A percentile compares a stretch with the other conserved stretches of the same genome.
These are phyloP conservation scores for Piprites chloris DNA, from an alignment of 2,113 vertebrate genomes.

Conservation along the genomic window DNA sequence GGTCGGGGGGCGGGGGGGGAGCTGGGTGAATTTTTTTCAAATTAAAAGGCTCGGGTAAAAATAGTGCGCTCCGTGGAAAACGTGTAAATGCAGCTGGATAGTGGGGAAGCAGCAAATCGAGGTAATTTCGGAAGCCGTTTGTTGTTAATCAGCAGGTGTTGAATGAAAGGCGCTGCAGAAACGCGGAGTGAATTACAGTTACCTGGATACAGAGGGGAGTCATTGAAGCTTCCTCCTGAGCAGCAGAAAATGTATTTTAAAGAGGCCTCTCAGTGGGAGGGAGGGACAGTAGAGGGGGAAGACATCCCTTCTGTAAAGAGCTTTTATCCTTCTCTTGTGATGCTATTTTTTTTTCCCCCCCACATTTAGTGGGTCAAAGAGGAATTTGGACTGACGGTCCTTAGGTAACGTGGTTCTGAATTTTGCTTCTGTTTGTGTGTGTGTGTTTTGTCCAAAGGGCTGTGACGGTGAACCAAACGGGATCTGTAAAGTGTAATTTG, in stretches of 20 bases:
- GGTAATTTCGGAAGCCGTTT: background rate
- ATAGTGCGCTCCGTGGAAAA: fast-evolving
- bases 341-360: background rate
- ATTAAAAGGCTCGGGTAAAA: background rate
- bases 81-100: background rate
- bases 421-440: background rate
- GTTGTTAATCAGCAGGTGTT: background rate
- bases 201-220: background rate
- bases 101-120: background rate
- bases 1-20: too few species aligned
- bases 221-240: background rate
- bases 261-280: background rate
- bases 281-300: background rate
- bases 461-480: background rate
- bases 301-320: background rate
- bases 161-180: background rate
- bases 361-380: background rate
- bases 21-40: background rate
- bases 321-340: background rate
- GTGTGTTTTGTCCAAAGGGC: background rate
- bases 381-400: background rate
- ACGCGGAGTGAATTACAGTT: background rate
- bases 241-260: background rate
- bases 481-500: background rate
- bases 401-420: fast-evolving